Evolutionary conservation across 2,888 invertebrate genomes (phyloP), one percentile per base, ranked within the genome.

Genomic region (Drosophila stalkeri): DNA sequence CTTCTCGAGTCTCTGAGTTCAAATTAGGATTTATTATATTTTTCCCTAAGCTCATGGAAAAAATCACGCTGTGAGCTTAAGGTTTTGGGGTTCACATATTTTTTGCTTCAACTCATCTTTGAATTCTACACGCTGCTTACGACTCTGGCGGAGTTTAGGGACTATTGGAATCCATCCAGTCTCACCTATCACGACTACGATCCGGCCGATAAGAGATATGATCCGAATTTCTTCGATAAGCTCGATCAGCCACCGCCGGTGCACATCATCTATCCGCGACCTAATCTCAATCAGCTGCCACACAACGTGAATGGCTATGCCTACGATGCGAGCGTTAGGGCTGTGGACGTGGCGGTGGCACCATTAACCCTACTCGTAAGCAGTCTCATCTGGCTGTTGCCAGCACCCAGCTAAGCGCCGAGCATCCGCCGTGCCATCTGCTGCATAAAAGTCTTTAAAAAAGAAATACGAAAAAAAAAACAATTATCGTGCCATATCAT

Each of bases 231-330:
- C 83, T 96, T 95, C 84, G 95, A 96, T 91, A 95, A 94, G 80
- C 94, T 95, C 80, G 94, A 95, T 85, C 95, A 95, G 76, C 95
- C 95, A 51, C 95, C 95, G 61, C 95, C 95, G 65, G 95, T 95
- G 68, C 95, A 95, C 91, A 95, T 96, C 90, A 94, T 95, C 86
- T 95, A 96, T 93, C 95, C 95, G 56, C 94, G 95, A 86, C 95
- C 95, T 37, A 90, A 91, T 14, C 86, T 82, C 33, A 86, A 83
- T 51, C 78, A 79, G 14, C 61, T 80, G 35, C 80, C 82, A n/a
- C 73, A 35, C 8, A 23, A 12, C 4, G 37, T 2, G 16, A 23
- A 82, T 41, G 83, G 63, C 35, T 56, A 68, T 16, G 65, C 60
- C 41, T 56, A 67, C 61, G 74, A 57, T 54, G 72, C 64, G 3